Percentiles rank a stretch among this genome's conserved stretches.
These are phyloP conservation scores for Eustalomyia histrio DNA, from an alignment of 2,888 invertebrate species.

Conservation along the genomic window DNA sequence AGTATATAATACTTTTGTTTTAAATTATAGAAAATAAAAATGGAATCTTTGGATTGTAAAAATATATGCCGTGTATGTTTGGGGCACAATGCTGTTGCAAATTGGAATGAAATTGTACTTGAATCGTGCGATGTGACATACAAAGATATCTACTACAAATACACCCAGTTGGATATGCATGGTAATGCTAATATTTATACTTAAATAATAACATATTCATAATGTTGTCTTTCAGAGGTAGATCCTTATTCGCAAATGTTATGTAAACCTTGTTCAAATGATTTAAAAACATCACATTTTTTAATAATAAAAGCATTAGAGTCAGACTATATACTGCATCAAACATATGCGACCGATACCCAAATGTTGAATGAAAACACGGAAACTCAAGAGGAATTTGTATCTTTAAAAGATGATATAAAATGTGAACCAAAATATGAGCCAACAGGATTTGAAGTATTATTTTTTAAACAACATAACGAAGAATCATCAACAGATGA, in stretches of 20 bases:
- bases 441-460: neutral
- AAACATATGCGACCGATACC: neutral
- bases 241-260: conserved; percentile 41
- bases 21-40: too few species aligned
- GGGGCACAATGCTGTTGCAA: neutral
- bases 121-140: conserved; percentile 30
- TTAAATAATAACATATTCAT: neutral
- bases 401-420: neutral
- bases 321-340: conserved; percentile 32
- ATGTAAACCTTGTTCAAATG: conserved; percentile 41
- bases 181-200: conserved; percentile 1
- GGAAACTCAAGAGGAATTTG: too few species aligned
- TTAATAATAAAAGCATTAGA: conserved; percentile 48
- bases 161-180: conserved; percentile 31
- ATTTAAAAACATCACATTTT: conserved; percentile 33
- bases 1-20: too few species aligned
- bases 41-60: neutral
- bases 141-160: conserved; percentile 55
- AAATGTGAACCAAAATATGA: neutral
- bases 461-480: neutral
- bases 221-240: conserved; percentile 14
- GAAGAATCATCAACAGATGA: neutral
- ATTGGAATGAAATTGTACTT: conserved; percentile 40
- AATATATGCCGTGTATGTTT: conserved; percentile 49
- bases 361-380: neutral